Percentiles rank a stretch among this genome's conserved stretches.
phyloP scores from a whole-genome alignment of 2,113 vertebrate genomes.

The Podiceps cristatus region DNA sequence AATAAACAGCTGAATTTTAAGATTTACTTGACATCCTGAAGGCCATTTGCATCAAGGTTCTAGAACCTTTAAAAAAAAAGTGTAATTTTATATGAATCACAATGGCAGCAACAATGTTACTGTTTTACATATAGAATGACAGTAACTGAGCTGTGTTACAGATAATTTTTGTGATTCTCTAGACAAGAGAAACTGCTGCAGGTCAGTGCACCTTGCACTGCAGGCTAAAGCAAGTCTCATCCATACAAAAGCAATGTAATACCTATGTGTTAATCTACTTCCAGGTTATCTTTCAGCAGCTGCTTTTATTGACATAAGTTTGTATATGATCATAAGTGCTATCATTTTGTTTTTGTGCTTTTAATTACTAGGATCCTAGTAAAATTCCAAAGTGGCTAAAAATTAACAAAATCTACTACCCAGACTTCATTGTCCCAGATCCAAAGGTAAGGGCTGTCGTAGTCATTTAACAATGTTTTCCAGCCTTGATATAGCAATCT shows the following conservation, averaged over 20 bases:
- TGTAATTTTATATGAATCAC: neutral
- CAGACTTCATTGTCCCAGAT: conserved; percentile 94
- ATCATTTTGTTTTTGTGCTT: neutral
- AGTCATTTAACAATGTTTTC: neutral
- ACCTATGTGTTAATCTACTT: neutral
- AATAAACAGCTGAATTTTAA: neutral
- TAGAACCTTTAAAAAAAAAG: neutral
- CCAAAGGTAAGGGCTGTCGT: conserved; percentile 86
- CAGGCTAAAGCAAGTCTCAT: neutral
- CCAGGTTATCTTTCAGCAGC: neutral
- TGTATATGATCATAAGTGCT: rapidly evolving
- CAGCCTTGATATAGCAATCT: neutral
- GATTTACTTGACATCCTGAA: neutral
- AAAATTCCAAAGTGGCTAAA: conserved; percentile 97
- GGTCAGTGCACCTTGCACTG: no score
- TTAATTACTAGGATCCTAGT: conserved; percentile 85
- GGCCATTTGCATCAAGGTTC: neutral
- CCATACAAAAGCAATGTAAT: neutral
- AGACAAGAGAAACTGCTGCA: neutral
- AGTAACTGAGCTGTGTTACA: neutral
- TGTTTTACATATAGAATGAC: neutral
- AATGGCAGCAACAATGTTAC: rapidly evolving
- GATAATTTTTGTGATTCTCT: neutral
- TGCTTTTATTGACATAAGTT: neutral
- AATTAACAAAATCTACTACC: conserved; percentile 97